Conservation (phyloP, 2,888 invertebrate species). For the Thalpophila matura region DNA sequence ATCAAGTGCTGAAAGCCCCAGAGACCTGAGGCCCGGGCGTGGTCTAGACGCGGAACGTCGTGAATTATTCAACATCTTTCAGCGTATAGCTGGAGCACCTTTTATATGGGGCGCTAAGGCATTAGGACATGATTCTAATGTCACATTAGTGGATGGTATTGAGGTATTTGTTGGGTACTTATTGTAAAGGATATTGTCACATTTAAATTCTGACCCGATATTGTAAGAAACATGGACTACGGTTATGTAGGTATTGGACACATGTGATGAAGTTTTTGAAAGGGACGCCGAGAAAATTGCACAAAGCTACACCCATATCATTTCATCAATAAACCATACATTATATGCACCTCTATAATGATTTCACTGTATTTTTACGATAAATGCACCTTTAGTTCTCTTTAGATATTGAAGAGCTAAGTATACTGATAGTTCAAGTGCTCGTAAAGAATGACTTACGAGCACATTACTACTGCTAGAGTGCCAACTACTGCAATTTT, state of each 20-base stretch:
- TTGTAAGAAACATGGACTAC: background rate
- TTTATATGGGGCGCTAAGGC: constrained; percentile 28
- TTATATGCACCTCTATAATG: too few relatives aligned
- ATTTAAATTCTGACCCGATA: constrained; percentile 25
- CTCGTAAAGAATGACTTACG: constrained; percentile 33
- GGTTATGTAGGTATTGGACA: background rate
- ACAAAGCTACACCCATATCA: too few relatives aligned
- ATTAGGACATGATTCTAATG: constrained; percentile 46
- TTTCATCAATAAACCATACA: too few relatives aligned
- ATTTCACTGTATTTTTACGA: too few relatives aligned
- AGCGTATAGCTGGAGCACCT: constrained; percentile 34
- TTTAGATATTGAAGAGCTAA: constrained; percentile 14
- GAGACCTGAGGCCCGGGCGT: constrained; percentile 23
- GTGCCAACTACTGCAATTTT: constrained; percentile 1
- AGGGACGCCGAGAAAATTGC: too few relatives aligned
- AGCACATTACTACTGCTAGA: constrained; percentile 9
- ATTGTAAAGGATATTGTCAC: too few relatives aligned
- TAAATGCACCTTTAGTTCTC: too few relatives aligned
- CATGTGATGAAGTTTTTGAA: too few relatives aligned
- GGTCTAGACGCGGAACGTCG: constrained; percentile 58
- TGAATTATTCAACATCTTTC: constrained; percentile 67
- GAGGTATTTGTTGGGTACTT: background rate
- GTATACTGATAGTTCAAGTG: constrained; percentile 18
- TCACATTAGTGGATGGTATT: constrained; percentile 30
- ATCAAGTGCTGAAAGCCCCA: constrained; percentile 38